Evolutionary conservation across 2,797 vertebrate species (phyloP).

Genomic region (Liparis tanakae): DNA sequence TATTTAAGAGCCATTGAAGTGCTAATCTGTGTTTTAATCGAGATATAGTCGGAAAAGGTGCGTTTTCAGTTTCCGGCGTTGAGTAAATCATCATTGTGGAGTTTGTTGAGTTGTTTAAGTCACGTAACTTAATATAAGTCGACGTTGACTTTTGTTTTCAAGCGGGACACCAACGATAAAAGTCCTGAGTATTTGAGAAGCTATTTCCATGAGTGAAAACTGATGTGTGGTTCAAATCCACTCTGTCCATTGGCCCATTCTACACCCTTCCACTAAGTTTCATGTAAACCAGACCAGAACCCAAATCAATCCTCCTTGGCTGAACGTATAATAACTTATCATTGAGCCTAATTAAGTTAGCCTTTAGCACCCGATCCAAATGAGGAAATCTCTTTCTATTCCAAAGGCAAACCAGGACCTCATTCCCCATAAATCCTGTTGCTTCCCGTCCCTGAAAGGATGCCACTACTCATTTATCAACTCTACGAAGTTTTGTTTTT

Average conservation of each 20-base stretch:
- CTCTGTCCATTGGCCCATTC: neutral
- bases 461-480: neutral
- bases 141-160: neutral
- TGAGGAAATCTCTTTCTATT: neutral
- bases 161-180: no score
- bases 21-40: no score
- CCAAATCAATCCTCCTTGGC: neutral
- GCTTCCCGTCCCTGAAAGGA: constrained; percentile 19
- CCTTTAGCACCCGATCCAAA: neutral
- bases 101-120: neutral
- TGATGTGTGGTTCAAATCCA: neutral
- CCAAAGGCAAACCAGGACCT: constrained; percentile 6
- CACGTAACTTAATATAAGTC: neutral
- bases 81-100: neutral
- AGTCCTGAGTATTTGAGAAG: no score
- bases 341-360: neutral
- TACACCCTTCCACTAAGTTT: neutral
- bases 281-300: neutral
- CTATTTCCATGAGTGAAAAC: no score
- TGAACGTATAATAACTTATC: neutral
- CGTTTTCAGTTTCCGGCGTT: no score
- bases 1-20: no score
- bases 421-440: constrained; percentile 21
- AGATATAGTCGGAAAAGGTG: no score
- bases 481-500: constrained; percentile 10